These are phyloP conservation scores for Epinephelus moara DNA, from an alignment of 2,113 vertebrate species.

Conservation along the genomic window DNA sequence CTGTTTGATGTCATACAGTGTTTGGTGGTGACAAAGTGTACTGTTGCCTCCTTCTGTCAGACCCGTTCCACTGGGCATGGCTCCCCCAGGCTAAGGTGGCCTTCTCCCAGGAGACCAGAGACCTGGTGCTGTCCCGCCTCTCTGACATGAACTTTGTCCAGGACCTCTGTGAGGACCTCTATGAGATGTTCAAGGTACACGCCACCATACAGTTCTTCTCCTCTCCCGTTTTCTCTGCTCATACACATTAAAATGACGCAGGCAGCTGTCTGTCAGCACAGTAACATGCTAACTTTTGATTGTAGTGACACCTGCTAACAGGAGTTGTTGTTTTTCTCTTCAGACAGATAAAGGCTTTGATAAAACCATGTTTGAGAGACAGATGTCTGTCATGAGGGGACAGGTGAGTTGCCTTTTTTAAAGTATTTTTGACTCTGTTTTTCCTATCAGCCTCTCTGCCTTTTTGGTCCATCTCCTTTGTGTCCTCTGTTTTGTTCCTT, in stretches of 20 bases:
- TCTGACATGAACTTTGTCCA: slow-evolving; percentile 99
- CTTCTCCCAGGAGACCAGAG: slow-evolving; percentile 95
- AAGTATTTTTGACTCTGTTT: neutral
- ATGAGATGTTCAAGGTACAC: slow-evolving; percentile 95
- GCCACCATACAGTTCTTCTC: too few relatives aligned
- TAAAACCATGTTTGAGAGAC: slow-evolving; percentile 95
- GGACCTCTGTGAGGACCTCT: slow-evolving; percentile 98
- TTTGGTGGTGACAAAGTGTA: neutral
- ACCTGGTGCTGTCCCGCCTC: slow-evolving; percentile 91
- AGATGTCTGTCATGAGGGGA: slow-evolving; percentile 99
- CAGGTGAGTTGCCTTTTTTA: slow-evolving; percentile 87
- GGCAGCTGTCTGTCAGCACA: too few relatives aligned
- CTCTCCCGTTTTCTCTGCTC: neutral
- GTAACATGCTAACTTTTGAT: neutral
- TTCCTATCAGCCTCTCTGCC: neutral
- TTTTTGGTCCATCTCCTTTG: neutral
- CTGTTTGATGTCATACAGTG: neutral
- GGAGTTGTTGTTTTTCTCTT: slow-evolving; percentile 9
- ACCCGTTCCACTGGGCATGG: slow-evolving; percentile 99
- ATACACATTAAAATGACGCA: neutral
- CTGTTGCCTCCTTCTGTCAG: slow-evolving; percentile 73
- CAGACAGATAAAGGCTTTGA: slow-evolving; percentile 96
- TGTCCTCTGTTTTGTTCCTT: slow-evolving; percentile 15
- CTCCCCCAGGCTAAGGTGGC: slow-evolving; percentile 95
- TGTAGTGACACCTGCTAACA: neutral